Conservation (phyloP, 2,797 vertebrate species). For the Rhodeus uyekii region DNA sequence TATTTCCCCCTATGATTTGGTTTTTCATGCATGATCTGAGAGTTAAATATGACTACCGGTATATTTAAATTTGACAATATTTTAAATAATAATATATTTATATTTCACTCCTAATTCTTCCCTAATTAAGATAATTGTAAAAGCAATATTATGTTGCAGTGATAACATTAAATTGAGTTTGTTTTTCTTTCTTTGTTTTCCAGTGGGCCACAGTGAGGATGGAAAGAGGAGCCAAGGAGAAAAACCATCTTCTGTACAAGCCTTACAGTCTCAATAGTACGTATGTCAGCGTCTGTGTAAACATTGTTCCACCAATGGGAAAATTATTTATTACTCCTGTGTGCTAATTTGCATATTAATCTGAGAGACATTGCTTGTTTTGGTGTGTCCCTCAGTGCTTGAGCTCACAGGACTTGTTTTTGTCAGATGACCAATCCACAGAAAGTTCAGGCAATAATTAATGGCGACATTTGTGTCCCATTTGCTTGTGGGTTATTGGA, state of each 20-base stretch:
- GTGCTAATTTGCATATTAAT: constrained; percentile 6
- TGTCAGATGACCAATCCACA: background rate
- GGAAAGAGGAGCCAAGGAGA: constrained; percentile 88
- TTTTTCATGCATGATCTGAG: background rate
- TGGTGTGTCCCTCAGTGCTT: background rate
- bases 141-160: background rate
- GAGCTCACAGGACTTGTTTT: background rate
- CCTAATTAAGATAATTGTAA: background rate
- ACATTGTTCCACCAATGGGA: background rate
- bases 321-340: background rate
- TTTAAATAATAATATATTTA: background rate
- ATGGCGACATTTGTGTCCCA: background rate
- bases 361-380: constrained; percentile 12
- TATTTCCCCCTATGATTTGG: background rate
- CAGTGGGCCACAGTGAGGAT: constrained; percentile 90
- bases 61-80: too few species aligned
- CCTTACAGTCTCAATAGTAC: constrained; percentile 84
- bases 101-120: background rate
- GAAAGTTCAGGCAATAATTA: background rate
- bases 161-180: background rate
- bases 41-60: background rate
- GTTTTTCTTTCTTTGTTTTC: constrained; percentile 29
- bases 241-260: constrained; percentile 87
- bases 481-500: too few species aligned
- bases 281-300: background rate